Percentiles rank a stretch among this genome's conserved stretches.
Conservation (phyloP, 2,888 invertebrate species). For the Mythimna pallens region DNA sequence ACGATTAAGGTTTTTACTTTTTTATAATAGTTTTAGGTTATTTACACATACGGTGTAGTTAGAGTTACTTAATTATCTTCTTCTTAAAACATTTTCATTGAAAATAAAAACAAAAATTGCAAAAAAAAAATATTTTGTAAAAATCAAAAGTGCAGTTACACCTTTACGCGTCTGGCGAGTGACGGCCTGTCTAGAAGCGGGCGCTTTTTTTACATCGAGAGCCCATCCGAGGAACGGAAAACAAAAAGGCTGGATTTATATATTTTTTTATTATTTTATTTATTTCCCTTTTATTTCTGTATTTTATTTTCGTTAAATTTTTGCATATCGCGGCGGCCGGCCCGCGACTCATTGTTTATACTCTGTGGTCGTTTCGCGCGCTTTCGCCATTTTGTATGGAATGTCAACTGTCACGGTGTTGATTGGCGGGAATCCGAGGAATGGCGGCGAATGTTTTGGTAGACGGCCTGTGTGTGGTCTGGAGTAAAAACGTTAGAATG, state of each 20-base stretch:
- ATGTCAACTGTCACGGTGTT: slow-evolving; percentile 82
- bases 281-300: slow-evolving; percentile 85
- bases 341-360: slow-evolving; percentile 68
- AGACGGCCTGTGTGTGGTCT: slow-evolving; percentile 72
- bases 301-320: slow-evolving; percentile 87
- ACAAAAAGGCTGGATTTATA: slow-evolving; percentile 90
- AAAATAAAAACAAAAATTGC: no score
- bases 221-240: slow-evolving; percentile 88
- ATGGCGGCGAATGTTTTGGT: slow-evolving; percentile 68
- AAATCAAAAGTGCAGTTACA: slow-evolving; percentile 71
- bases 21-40: neutral
- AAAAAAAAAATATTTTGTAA: slow-evolving; percentile 12
- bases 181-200: slow-evolving; percentile 89
- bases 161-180: slow-evolving; percentile 67
- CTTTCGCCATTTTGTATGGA: slow-evolving; percentile 78
- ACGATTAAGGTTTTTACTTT: neutral
- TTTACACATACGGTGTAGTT: no score
- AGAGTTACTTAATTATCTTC: no score
- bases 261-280: slow-evolving; percentile 88
- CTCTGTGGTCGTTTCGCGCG: slow-evolving; percentile 75
- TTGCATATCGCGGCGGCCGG: slow-evolving; percentile 81
- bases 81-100: no score
- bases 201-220: slow-evolving; percentile 89
- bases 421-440: slow-evolving; percentile 73
- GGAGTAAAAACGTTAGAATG: slow-evolving; percentile 59